Evolutionary conservation across 1,140 invertebrate species (phyloP).

Genomic region (Sitophilus oryzae): DNA sequence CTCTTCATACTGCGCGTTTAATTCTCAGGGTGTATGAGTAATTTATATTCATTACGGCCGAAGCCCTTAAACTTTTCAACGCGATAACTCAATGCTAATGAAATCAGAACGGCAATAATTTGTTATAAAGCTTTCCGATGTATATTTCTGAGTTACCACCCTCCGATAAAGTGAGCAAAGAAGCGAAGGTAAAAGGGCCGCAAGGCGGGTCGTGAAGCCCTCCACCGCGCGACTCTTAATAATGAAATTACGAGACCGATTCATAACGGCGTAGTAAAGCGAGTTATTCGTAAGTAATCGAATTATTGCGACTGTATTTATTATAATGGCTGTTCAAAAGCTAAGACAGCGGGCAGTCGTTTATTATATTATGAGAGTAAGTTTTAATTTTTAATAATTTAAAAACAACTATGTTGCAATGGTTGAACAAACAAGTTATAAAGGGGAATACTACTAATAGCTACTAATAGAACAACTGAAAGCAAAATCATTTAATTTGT

Average conservation of each 20-base stretch:
- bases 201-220: no score
- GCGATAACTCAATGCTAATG: constrained; percentile 8
- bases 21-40: background rate
- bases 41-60: constrained; percentile 6
- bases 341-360: no score
- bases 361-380: no score
- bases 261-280: constrained; percentile 43
- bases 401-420: no score
- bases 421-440: no score
- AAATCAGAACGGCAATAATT: constrained; percentile 17
- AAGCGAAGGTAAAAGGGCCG: constrained; percentile 10
- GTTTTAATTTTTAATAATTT: no score
- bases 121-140: constrained; percentile 17
- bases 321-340: constrained; percentile 37
- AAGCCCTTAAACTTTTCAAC: background rate
- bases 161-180: constrained; percentile 12
- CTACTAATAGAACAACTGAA: no score
- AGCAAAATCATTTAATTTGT: no score
- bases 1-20: background rate
- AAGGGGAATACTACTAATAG: no score
- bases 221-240: constrained; percentile 15
- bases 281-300: constrained; percentile 45
- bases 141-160: background rate
- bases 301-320: constrained; percentile 44
- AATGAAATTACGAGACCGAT: constrained; percentile 38